Evolutionary conservation across 2,888 invertebrate genomes (phyloP), one percentile per base, ranked within the genome.

Genomic region (Chymomyza fuscimana): DNA sequence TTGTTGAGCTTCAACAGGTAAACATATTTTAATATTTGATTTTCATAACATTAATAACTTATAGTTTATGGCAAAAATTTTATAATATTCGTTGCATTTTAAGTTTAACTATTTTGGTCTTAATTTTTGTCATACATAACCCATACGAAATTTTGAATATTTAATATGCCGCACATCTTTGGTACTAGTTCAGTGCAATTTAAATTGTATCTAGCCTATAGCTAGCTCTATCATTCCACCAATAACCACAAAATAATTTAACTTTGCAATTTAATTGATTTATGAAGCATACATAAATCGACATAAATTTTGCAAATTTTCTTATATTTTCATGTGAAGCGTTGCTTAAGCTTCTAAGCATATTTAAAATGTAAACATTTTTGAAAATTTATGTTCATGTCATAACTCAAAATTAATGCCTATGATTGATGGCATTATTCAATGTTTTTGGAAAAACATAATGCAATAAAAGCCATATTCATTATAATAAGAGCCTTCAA

Each of bases 371-470:
- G 12, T 12, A 46, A 10, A 46, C 40, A 46, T 46, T 46, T 46
- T 46, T 46, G 40, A 46, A 46, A 46, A 46, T 46, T 46, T 46
- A 46, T 46, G 40, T 46, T 12, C 4, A 12, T 12, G 40, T 46
- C 58, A 58, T 58, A 52, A 50, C 46, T 50, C 46, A 61, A 66
- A 71, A 50, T 75, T 52, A 63, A 72, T 61, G 40, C 40, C 40
- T 12, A 50, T 68, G 72, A 75, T 72, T 68, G 75, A 75, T 72
- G 63, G 63, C 58, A 36, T 74, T 66, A 66, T 66, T 54, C 36
- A 46, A 16, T 64, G 58, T 46, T 46, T 46, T 46, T 32, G 65
- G 54, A 46, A 46, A 46, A 12, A 12, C 40, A 46, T 12, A 46
- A 12, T 46, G 40, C 40, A 46, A 46, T 12, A 32, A 32, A 32